Percentiles rank a stretch among this genome's conserved stretches.
These are phyloP conservation scores for Ascidia mentula DNA, from an alignment of 23 tunicate genomes.

Conservation along the genomic window DNA sequence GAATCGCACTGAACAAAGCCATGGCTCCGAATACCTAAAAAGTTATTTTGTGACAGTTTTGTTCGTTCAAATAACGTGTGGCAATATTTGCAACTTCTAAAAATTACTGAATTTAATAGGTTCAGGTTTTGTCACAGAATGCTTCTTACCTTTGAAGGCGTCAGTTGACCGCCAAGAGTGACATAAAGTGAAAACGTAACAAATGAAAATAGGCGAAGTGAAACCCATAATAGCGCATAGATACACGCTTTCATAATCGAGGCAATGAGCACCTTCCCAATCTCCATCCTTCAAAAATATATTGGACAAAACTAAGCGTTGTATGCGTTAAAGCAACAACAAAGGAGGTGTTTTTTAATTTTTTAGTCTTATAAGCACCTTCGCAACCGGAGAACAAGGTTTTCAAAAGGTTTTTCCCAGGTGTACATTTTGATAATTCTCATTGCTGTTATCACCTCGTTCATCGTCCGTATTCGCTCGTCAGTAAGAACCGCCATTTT, in stretches of 20 bases:
- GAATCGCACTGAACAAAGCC: conserved; percentile 54
- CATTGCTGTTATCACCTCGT: conserved; percentile 70
- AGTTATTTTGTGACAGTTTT: no score
- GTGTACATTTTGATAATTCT: conserved; percentile 80
- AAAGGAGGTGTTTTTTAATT: no score
- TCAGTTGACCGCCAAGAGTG: conserved; percentile 35
- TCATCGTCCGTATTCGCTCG: conserved; percentile 53
- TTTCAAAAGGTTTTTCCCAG: conserved; percentile 74
- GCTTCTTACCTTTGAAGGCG: conserved; percentile 52
- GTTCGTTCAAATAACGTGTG: no score
- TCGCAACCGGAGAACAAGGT: conserved; percentile 29
- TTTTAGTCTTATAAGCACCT: no score
- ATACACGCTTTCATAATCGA: conserved; percentile 59
- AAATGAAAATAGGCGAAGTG: conserved; percentile 34
- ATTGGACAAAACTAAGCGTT: no score
- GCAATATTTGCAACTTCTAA: no score
- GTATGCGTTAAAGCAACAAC: no score
- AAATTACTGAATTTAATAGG: no score
- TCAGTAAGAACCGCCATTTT: conserved; percentile 48
- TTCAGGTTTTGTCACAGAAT: no score
- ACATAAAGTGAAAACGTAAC: conserved; percentile 46
- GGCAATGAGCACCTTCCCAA: conserved; percentile 31
- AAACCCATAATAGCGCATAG: conserved; percentile 20
- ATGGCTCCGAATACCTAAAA: conserved; percentile 65
- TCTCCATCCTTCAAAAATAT: conserved; percentile 50